Percentiles rank a stretch among this genome's conserved stretches.
These are phyloP conservation scores for Pseudobourletiella spinata DNA, from an alignment of 1,140 invertebrate genomes.

Conservation along the genomic window DNA sequence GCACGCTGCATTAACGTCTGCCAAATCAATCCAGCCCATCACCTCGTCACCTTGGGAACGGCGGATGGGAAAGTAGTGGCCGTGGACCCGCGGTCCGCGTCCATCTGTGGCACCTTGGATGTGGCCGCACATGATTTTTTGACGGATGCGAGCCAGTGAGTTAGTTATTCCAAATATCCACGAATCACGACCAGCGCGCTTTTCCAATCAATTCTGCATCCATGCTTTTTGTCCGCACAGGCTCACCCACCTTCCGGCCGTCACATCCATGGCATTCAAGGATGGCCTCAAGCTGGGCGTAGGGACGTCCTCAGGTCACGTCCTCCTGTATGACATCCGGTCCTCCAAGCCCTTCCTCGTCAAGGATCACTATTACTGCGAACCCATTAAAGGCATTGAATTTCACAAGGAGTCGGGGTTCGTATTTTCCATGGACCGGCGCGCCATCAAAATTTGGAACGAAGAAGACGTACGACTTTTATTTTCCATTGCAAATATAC, in stretches of 20 bases:
- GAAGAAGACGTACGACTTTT: conserved; percentile 61
- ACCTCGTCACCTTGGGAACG: conserved; percentile 80
- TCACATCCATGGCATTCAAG: conserved; percentile 71
- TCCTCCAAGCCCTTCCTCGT: conserved; percentile 76
- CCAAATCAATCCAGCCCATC: conserved; percentile 77
- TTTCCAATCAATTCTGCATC: conserved; percentile 24
- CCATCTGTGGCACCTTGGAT: conserved; percentile 69
- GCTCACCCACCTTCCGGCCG: no score
- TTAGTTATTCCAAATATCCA: no score
- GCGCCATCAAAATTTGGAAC: conserved; percentile 92
- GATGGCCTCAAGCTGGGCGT: conserved; percentile 78
- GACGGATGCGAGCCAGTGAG: conserved; percentile 51
- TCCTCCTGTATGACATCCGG: conserved; percentile 89
- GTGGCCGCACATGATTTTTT: conserved; percentile 68
- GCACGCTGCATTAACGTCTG: conserved; percentile 73
- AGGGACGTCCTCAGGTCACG: conserved; percentile 85
- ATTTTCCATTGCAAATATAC: conserved; percentile 7
- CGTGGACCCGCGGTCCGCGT: conserved; percentile 81
- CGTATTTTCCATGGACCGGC: conserved; percentile 84
- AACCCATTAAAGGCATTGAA: conserved; percentile 81
- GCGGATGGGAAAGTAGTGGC: conserved; percentile 86
- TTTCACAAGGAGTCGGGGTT: conserved; percentile 74
- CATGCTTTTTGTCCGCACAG: conserved; percentile 12
- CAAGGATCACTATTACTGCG: conserved; percentile 91
- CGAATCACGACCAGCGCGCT: no score